A percentile compares a stretch with the other conserved stretches of the same genome.
phyloP scores from a whole-genome alignment of 2,797 vertebrate genomes.

The Phalloptychus januarius region DNA sequence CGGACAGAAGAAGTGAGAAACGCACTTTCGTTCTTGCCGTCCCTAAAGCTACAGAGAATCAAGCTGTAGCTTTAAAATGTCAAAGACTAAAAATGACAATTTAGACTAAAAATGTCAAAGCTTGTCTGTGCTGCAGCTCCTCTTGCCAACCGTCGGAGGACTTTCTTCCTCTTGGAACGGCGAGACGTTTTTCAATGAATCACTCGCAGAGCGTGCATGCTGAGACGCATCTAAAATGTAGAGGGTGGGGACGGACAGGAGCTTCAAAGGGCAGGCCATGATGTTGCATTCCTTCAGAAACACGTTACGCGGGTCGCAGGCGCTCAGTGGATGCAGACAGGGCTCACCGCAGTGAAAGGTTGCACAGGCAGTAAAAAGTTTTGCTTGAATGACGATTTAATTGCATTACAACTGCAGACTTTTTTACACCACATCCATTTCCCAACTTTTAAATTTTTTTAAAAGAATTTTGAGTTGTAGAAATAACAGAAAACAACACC shows the following conservation, averaged over 20 bases:
- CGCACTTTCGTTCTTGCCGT: background rate
- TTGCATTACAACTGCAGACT: background rate
- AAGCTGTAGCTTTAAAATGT: too few relatives aligned
- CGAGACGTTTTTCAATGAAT: conserved; percentile 32
- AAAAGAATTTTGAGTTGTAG: too few relatives aligned
- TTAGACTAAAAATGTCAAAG: conserved; percentile 5
- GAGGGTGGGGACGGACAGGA: conserved; percentile 39
- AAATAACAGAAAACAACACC: background rate
- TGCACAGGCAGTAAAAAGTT: background rate
- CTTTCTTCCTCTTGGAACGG: conserved; percentile 26
- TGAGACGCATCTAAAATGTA: conserved; percentile 54
- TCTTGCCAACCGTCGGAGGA: conserved; percentile 20
- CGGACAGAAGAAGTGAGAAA: conserved; percentile 93
- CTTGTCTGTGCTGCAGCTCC: conserved; percentile 11
- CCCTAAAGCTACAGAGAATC: background rate
- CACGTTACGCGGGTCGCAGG: conserved; percentile 59
- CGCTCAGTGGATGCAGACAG: conserved; percentile 9
- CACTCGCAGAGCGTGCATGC: conserved; percentile 43
- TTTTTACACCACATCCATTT: background rate
- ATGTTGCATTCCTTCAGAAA: conserved; percentile 64
- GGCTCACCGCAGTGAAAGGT: too few relatives aligned
- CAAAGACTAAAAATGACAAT: background rate
- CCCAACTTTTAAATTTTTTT: too few relatives aligned
- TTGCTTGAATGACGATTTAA: background rate
- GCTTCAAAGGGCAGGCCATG: conserved; percentile 60